Percentiles rank a stretch among this genome's conserved stretches.
Evolutionary conservation across 2,113 vertebrate genomes (phyloP).

Genomic region (Panurus biarmicus): DNA sequence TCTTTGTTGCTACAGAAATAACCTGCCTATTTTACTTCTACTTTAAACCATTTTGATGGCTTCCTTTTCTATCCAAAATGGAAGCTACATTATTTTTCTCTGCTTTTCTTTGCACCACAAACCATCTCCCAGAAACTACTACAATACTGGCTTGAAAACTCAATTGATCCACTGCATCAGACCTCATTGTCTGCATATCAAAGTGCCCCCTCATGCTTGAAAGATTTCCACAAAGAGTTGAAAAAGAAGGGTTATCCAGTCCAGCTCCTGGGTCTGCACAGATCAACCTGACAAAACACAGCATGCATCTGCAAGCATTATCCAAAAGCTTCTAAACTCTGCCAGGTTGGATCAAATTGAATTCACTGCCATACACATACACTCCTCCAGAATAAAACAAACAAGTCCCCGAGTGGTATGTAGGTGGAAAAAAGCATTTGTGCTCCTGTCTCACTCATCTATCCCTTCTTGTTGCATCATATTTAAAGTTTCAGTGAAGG

Average conservation of each 20-base stretch:
- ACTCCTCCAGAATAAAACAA: not conserved
- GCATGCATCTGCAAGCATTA: not conserved
- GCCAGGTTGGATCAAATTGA: not conserved
- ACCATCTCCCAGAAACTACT: not conserved
- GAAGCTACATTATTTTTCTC: not conserved
- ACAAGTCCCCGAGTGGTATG: not conserved
- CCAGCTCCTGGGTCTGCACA: not conserved
- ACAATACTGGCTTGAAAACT: not conserved
- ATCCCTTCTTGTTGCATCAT: not conserved
- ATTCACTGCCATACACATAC: not conserved
- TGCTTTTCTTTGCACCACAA: not conserved
- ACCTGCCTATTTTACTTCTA: not conserved
- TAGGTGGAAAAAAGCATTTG: not conserved
- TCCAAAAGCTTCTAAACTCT: not conserved
- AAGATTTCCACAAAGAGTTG: not conserved
- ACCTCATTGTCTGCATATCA: not conserved
- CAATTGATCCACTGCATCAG: accelerated
- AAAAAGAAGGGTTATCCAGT: not conserved
- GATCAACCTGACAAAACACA: not conserved
- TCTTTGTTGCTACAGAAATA: not conserved
- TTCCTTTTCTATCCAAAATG: not conserved
- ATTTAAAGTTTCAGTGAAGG: not conserved
- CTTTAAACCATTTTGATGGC: not conserved
- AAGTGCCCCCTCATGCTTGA: not conserved
- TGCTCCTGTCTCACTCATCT: not conserved